A percentile compares a stretch with the other conserved stretches of the same genome.
Conservation (phyloP, 2,797 vertebrate genomes). For the Pitangus sulphuratus region DNA sequence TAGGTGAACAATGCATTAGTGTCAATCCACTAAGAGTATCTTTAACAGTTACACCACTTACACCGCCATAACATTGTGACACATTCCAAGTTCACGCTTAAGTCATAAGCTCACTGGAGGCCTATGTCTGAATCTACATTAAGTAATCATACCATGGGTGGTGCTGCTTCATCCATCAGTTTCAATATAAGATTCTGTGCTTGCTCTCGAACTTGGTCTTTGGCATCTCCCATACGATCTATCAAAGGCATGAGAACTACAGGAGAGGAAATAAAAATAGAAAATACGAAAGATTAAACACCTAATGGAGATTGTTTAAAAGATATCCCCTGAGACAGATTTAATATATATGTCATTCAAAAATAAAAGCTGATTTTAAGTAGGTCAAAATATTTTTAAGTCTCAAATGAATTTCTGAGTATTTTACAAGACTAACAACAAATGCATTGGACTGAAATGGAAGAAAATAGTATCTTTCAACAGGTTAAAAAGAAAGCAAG, state of each 20-base stretch:
- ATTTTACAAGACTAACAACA: not conserved
- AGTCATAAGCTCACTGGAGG: not conserved
- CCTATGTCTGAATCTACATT: not conserved
- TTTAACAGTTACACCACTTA: not conserved
- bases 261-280: not conserved
- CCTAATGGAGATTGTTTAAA: not conserved
- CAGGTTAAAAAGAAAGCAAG: not conserved
- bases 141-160: constrained; percentile 85
- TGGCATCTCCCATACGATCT: constrained; percentile 93
- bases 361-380: not conserved
- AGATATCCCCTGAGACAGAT: not conserved
- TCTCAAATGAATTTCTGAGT: not conserved
- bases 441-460: not conserved
- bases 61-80: not conserved
- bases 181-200: constrained; percentile 89
- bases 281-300: not conserved
- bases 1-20: not conserved
- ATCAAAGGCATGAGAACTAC: constrained; percentile 88
- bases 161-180: constrained; percentile 88
- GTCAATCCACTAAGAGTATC: not conserved
- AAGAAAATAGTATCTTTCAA: not conserved
- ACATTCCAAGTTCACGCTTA: not conserved
- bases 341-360: not conserved
- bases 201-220: constrained; percentile 97
- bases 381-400: not conserved